These are phyloP conservation scores for mouse (Mus musculus) DNA, from an alignment of 2,113 vertebrate genomes.

Conservation along the genomic window GRCm39 chr14:7112501-7113000, in stretches of 20 bases:
- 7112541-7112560: not conserved
- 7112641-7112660: not conserved
- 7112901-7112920: no score
- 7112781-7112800: not conserved
- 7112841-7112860: no score
- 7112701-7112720: not conserved
- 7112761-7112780: not conserved
- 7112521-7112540: not conserved
- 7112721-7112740: not conserved
- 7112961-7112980: not conserved
- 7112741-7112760: not conserved
- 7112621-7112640: not conserved
- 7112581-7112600: not conserved
- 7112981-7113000: slow-evolving; percentile 22
- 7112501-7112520: not conserved
- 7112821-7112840: no score
- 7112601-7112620: not conserved
- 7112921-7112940: no score
- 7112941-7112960: no score
- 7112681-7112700: not conserved
- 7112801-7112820: not conserved
- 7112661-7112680: not conserved
- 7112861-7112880: no score
- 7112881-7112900: no score
- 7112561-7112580: not conserved